phyloP scores from a whole-genome alignment of 2,888 invertebrate genomes.

The Clanis bilineata region DNA sequence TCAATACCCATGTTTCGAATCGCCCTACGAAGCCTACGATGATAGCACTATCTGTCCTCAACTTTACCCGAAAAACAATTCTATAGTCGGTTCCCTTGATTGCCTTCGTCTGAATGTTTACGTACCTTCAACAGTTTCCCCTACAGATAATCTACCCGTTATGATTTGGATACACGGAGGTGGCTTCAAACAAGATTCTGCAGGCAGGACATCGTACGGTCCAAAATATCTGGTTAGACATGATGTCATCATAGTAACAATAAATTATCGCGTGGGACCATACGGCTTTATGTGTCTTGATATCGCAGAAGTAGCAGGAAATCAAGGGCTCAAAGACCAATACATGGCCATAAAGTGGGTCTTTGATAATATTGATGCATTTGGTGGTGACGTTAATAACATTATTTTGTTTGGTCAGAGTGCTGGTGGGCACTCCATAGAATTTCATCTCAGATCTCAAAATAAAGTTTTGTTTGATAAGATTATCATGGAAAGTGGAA shows the following conservation, averaged over 20 bases:
- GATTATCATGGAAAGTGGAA: conserved; percentile 48
- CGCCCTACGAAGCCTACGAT: conserved; percentile 39
- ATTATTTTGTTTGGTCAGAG: conserved; percentile 55
- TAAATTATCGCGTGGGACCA: conserved; percentile 53
- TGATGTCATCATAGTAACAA: conserved; percentile 43
- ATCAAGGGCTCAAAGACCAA: conserved; percentile 61
- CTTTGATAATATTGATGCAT: conserved; percentile 49
- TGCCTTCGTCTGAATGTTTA: conserved; percentile 56
- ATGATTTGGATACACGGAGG: conserved; percentile 60
- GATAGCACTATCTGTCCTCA: conserved; percentile 46
- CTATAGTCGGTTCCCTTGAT: conserved; percentile 34
- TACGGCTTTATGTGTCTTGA: conserved; percentile 63
- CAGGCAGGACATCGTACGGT: conserved; percentile 33
- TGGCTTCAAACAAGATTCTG: conserved; percentile 41
- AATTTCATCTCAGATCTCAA: conserved; percentile 44
- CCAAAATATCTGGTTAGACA: conserved; percentile 47
- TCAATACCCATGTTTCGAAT: conserved; percentile 29
- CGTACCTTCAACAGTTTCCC: conserved; percentile 59
- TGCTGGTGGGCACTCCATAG: conserved; percentile 51
- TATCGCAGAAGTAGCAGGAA: conserved; percentile 55
- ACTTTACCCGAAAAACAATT: conserved; percentile 32
- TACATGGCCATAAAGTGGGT: conserved; percentile 51
- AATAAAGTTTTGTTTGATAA: conserved; percentile 42
- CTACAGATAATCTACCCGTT: conserved; percentile 43
- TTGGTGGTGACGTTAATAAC: conserved; percentile 51